Percentiles rank a stretch among this genome's conserved stretches.
Evolutionary conservation across 2,113 vertebrate genomes (phyloP).

Genomic region (Zosterops pallidus): DNA sequence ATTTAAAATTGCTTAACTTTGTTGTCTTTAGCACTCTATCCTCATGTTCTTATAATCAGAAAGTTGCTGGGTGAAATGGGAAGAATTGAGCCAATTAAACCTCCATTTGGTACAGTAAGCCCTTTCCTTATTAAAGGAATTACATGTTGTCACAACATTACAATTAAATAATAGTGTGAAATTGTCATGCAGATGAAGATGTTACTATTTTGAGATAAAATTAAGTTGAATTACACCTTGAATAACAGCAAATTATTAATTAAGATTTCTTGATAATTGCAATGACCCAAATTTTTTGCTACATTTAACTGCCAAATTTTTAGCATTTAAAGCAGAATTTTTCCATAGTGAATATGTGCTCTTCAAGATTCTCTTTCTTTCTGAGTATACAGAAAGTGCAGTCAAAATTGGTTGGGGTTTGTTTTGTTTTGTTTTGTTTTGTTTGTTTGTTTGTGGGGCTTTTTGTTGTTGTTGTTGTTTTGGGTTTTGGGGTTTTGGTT

Average conservation of each 20-base stretch:
- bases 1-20: slow-evolving; percentile 19
- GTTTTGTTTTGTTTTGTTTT: neutral
- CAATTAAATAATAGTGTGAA: neutral
- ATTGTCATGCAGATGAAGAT: neutral
- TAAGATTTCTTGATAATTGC: neutral
- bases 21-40: neutral
- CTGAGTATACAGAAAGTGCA: neutral
- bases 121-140: neutral
- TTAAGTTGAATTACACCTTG: neutral
- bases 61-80: neutral
- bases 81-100: neutral
- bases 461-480: neutral
- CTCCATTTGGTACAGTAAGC: neutral
- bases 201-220: neutral
- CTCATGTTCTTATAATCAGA: neutral
- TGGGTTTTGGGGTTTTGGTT: neutral
- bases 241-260: neutral
- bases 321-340: neutral
- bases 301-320: neutral
- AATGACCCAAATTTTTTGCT: neutral
- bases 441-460: neutral
- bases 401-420: neutral
- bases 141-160: neutral
- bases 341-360: neutral
- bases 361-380: neutral